Conservation (phyloP, 2,797 vertebrate species). For the Tauraco hartlaubi region DNA sequence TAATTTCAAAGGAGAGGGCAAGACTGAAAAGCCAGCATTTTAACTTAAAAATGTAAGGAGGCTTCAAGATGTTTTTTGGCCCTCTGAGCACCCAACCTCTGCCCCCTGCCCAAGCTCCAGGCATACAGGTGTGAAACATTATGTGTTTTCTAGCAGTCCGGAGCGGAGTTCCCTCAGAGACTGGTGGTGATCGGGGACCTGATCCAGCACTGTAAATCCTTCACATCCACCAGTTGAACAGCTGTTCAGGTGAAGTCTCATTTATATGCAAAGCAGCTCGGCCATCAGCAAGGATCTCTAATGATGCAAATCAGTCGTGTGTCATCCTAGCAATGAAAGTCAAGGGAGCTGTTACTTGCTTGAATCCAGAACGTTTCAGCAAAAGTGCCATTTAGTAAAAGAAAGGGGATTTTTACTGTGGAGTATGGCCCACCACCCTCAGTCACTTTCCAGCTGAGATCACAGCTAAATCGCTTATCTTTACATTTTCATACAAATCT, state of each 20-base stretch:
- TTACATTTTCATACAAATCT: constrained; percentile 63
- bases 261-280: constrained; percentile 37
- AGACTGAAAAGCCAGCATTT: background rate
- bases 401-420: constrained; percentile 1
- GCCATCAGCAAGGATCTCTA: constrained; percentile 33
- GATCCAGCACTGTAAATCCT: constrained; percentile 18
- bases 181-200: background rate
- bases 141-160: background rate
- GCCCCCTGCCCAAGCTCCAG: background rate
- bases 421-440: background rate
- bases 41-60: background rate
- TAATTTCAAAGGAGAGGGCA: background rate
- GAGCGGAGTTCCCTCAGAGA: background rate
- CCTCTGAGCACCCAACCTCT: background rate
- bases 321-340: constrained; percentile 46
- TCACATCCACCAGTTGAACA: background rate
- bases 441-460: constrained; percentile 49
- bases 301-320: constrained; percentile 40
- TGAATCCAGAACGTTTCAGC: constrained; percentile 37
- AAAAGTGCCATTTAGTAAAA: constrained; percentile 37
- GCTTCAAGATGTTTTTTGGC: background rate
- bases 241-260: constrained; percentile 18
- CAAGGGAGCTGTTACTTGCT: constrained; percentile 11
- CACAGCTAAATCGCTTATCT: constrained; percentile 59
- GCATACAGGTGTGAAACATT: background rate